Base-by-base conservation (phyloP, 1,140 invertebrate genomes). In the Aphelenchoides fujianensis region DNA sequence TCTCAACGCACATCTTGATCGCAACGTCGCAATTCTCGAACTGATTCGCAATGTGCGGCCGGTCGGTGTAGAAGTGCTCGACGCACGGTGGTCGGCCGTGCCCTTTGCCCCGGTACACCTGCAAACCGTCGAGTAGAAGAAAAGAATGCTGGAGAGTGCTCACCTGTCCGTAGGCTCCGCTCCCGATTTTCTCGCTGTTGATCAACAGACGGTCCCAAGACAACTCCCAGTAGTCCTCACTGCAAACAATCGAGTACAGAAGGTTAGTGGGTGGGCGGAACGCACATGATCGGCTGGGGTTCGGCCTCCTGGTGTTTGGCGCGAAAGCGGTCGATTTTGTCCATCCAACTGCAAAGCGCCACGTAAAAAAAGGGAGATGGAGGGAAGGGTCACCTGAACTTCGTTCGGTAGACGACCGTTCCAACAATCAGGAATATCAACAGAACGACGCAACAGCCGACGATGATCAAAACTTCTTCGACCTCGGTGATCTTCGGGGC, bases 211-310 rank as follows among this genome's bases (percentile, higher is more conserved):
- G 71, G 5, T 79, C 78, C 78, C 78, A 79, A 1, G 68, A 68
- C 1, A 79, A 62, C 53, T 79, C 78, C 78, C 78, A 79, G 31
- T 80, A 72, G 68, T 79, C 78, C 16, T 71, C 63, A n/a, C 77
- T 79, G 48, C 68, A 79, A 30, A 55, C 3, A 30, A 27, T 48
- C 31, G 2, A 62, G 16, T 68, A 16, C 59, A 19, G 48, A 35
- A 32, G 9, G 2, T 48, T 36, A n/a, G 12, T 37, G 31, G 28
- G 23, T 2, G n/a, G n/a, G n/a, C n/a, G 2, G 12, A 1, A 62
- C 27, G 31, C n/a, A 68, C 61, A 53, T 79, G 34, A 48, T 75
- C 68, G 57, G 35, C 16, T 57, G 32, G 23, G 0, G 54, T 61
- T 54, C 34, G 30, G 52, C 28, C 30, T 31, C 62, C 37, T 75